phyloP scores from a whole-genome alignment of 1,140 invertebrate species.

The Rhopalosiphum maidis region DNA sequence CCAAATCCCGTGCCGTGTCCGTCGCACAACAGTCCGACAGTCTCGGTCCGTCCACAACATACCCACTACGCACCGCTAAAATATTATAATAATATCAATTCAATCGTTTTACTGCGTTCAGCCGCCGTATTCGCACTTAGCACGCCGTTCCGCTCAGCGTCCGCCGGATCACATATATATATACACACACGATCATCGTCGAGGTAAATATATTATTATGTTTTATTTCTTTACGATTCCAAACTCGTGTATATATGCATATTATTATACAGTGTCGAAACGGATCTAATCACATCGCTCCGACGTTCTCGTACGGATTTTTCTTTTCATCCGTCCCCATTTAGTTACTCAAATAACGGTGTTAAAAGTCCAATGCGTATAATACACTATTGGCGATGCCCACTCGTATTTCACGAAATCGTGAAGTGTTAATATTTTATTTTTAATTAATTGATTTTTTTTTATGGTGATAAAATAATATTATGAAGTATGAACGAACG shows the following conservation, averaged over 20 bases:
- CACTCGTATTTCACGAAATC: neutral
- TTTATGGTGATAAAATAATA: neutral
- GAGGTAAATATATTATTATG: neutral
- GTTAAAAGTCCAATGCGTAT: no score
- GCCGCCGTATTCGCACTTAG: neutral
- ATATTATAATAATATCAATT: neutral
- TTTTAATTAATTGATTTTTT: neutral
- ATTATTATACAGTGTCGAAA: neutral
- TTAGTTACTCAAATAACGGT: no score
- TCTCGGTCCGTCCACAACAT: neutral
- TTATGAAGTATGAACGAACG: neutral
- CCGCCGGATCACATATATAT: neutral
- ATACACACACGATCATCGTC: neutral
- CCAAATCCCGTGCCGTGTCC: constrained; percentile 2
- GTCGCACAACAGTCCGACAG: neutral
- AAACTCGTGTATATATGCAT: neutral
- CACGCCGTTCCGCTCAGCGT: neutral
- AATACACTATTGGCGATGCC: neutral
- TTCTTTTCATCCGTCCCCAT: neutral
- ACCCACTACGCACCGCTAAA: neutral
- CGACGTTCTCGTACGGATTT: neutral
- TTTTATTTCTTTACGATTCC: neutral
- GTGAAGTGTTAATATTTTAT: neutral
- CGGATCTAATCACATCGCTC: no score
- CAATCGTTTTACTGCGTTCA: neutral